Percentiles rank a stretch among this genome's conserved stretches.
These are phyloP conservation scores for Drosophila formosana DNA, from an alignment of 2,888 invertebrate species.

Conservation along the genomic window DNA sequence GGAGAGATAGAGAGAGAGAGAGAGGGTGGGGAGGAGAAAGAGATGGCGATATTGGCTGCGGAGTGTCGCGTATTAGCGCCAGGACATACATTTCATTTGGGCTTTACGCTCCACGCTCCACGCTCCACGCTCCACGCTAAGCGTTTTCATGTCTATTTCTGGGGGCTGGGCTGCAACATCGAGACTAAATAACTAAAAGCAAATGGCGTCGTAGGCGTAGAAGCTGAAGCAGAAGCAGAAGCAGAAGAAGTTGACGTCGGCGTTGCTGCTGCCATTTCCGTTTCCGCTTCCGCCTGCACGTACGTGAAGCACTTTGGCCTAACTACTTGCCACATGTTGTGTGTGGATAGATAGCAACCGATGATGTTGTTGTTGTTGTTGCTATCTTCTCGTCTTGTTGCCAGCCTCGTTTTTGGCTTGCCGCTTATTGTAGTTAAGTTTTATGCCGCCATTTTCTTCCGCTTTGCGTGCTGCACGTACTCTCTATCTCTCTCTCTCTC, in stretches of 20 bases:
- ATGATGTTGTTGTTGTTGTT: constrained; percentile 48
- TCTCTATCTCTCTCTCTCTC: constrained; percentile 12
- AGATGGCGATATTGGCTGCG: constrained; percentile 2
- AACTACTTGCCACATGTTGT: constrained; percentile 55
- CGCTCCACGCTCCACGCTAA: constrained; percentile 7
- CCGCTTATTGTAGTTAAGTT: constrained; percentile 74
- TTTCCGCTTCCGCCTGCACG: constrained; percentile 66
- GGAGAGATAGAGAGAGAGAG: not conserved
- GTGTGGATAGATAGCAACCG: constrained; percentile 10
- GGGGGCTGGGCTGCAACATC: not conserved
- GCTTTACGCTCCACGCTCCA: constrained; percentile 17
- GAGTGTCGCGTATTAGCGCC: constrained; percentile 49
- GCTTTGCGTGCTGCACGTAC: constrained; percentile 73
- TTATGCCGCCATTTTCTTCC: constrained; percentile 73
- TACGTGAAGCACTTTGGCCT: constrained; percentile 64
- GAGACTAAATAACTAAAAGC: not conserved
- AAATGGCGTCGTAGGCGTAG: not conserved
- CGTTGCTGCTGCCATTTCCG: constrained; percentile 64
- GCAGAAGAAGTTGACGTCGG: constrained; percentile 1
- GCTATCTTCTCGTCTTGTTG: constrained; percentile 51
- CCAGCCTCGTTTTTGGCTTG: constrained; percentile 63
- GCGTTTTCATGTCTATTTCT: constrained; percentile 39
- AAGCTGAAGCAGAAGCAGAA: not conserved
- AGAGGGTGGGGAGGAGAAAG: not conserved
- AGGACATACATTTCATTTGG: constrained; percentile 65